Base-by-base conservation (phyloP, 1,140 invertebrate species). In the Sitodiplosis mosellana region DNA sequence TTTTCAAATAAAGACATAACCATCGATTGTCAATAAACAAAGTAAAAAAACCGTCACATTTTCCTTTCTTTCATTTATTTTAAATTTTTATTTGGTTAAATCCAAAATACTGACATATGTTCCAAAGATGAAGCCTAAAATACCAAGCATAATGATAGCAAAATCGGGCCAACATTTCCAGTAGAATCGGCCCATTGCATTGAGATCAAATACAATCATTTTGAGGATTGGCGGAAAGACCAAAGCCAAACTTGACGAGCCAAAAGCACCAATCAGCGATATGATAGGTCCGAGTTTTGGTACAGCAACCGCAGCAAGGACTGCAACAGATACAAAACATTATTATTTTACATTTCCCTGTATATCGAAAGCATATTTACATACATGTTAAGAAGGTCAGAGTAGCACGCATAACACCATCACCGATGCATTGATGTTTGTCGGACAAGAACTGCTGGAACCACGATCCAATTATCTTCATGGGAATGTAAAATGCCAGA, bases 141-240 rank as follows among this genome's bases (percentile, higher is more conserved):
- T 59, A 2, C 85, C 85, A 56, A 88, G 81, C 1, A 79, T 49
- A 8, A 84, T 71, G 34, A 89, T 83, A 1, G 62, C 50, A 40
- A 81, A 53, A 66, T 87, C 78, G 58, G 84, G 84, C 71, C 74
- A 77, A 3, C 83, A 58, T 42, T 71, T 69, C 72, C 75, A 77
- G 46, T 71, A 68, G 50, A 70, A 68, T 54, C 63, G 69, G 10
- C 77, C 78, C 40, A 78, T 68, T 17, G 74, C 71, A 42, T 75
- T 67, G 6, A 77, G 71, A 73, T 77, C 83, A 55, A 79, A 80
- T 2, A 80, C 83, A 21, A 91, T 71, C n/a, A 91, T 79, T 61
- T 95, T 86, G 48, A 95, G 83, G 14, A 91, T 65, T 1, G 90
- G 87, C 44, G 91, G 91, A 54, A 93, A 87, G 52, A 95, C 88